Evolutionary conservation across 2,113 vertebrate species (phyloP).

Genomic region (Galeopterus variegatus): DNA sequence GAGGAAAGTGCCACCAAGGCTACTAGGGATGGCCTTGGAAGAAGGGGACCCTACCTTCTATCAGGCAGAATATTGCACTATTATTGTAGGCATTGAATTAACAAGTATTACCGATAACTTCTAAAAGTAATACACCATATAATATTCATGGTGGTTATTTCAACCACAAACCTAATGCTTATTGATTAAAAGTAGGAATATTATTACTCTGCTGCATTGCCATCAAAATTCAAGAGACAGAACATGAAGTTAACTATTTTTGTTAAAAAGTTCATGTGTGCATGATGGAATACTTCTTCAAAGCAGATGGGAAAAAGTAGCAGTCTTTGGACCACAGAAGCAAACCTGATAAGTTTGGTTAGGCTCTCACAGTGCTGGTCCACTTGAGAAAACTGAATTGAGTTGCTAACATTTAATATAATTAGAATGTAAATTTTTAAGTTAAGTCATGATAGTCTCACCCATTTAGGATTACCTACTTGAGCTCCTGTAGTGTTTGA

Average conservation of each 20-base stretch:
- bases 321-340: constrained; percentile 24
- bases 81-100: neutral
- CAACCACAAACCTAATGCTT: constrained; percentile 43
- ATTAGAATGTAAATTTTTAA: neutral
- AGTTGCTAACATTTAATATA: constrained; percentile 24
- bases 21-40: neutral
- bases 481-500: constrained; percentile 20
- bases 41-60: neutral
- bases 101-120: neutral
- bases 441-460: constrained; percentile 20
- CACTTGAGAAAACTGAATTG: constrained; percentile 30
- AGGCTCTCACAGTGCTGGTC: neutral
- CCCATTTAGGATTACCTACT: constrained; percentile 22
- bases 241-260: constrained; percentile 33
- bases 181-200: constrained; percentile 53
- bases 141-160: neutral
- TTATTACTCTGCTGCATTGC: neutral
- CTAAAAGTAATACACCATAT: neutral
- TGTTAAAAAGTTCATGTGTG: neutral
- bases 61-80: neutral
- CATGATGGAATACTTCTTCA: neutral
- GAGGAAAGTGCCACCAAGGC: neutral
- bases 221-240: constrained; percentile 40
- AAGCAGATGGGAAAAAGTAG: neutral
- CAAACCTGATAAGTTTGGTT: neutral